These are phyloP conservation scores for Coregonus clupeaformis DNA, from an alignment of 2,113 vertebrate genomes.

Conservation along the genomic window DNA sequence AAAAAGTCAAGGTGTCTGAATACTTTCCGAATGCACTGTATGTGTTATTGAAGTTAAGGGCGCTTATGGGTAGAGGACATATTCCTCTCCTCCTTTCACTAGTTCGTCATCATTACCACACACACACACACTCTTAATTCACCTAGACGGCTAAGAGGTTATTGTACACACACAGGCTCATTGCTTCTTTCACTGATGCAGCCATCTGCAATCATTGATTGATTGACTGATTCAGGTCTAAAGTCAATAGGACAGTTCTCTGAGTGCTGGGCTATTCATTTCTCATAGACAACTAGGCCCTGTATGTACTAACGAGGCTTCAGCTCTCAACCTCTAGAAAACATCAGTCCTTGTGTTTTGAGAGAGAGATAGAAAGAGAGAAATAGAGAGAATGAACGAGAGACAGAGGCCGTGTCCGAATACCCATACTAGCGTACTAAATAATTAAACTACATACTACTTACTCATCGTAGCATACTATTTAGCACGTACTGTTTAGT, in stretches of 20 bases:
- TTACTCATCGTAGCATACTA: no score
- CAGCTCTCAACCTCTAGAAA: slow-evolving; percentile 10
- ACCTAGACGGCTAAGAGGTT: not conserved
- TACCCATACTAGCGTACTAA: not conserved
- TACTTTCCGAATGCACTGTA: no score
- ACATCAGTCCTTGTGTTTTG: not conserved
- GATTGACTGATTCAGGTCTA: slow-evolving; percentile 60
- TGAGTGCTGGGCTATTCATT: slow-evolving; percentile 55
- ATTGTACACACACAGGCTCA: not conserved
- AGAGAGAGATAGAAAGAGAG: no score
- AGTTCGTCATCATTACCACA: slow-evolving; percentile 17
- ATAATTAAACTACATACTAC: no score
- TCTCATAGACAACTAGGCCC: slow-evolving; percentile 41
- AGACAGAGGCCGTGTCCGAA: slow-evolving; percentile 6
- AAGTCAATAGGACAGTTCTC: slow-evolving; percentile 55
- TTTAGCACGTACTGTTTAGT: no score
- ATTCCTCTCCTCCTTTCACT: slow-evolving; percentile 46
- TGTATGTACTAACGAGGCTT: slow-evolving; percentile 33
- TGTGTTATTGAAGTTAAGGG: no score
- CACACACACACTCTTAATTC: slow-evolving; percentile 15
- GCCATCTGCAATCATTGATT: slow-evolving; percentile 38
- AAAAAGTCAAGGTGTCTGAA: no score
- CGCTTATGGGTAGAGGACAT: slow-evolving; percentile 43
- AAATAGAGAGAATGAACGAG: not conserved
- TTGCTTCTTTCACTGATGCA: not conserved